Conservation (phyloP, 1,140 invertebrate species). For the Ooceraea biroi region DNA sequence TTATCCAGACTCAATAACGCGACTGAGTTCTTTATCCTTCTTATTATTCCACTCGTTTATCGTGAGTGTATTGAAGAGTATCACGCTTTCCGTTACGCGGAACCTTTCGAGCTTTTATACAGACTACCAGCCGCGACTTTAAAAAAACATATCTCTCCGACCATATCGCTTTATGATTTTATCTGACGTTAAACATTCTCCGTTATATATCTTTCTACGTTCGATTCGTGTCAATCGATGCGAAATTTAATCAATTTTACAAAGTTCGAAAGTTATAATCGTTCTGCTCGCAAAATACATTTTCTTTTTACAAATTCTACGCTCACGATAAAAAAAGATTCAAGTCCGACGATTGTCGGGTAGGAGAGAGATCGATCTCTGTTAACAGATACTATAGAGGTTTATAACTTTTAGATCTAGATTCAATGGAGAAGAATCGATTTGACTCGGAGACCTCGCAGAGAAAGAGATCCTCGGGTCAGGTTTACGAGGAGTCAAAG, state of each 20-base stretch:
- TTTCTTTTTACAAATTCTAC: background rate
- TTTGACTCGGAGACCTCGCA: constrained; percentile 4
- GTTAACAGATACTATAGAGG: background rate
- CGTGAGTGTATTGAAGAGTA: constrained; percentile 20
- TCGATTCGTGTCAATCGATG: constrained; percentile 14
- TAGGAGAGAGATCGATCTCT: background rate
- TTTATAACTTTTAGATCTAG: constrained; percentile 28
- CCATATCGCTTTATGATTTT: no score
- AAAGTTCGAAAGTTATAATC: constrained; percentile 10
- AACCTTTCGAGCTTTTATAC: background rate
- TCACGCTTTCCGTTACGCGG: constrained; percentile 12
- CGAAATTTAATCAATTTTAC: background rate
- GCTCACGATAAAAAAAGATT: background rate
- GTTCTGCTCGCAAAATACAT: background rate
- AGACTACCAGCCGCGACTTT: background rate
- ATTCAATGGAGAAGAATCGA: constrained; percentile 21
- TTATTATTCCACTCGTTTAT: constrained; percentile 57
- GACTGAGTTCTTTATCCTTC: constrained; percentile 22
- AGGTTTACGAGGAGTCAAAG: constrained; percentile 31
- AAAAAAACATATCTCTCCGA: constrained; percentile 12
- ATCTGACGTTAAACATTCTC: background rate
- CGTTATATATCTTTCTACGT: constrained; percentile 3
- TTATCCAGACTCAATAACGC: constrained; percentile 46
- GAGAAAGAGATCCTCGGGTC: constrained; percentile 36
- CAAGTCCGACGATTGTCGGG: background rate